Conservation (phyloP, 2,888 invertebrate genomes). For the Fragum whitleyi region DNA sequence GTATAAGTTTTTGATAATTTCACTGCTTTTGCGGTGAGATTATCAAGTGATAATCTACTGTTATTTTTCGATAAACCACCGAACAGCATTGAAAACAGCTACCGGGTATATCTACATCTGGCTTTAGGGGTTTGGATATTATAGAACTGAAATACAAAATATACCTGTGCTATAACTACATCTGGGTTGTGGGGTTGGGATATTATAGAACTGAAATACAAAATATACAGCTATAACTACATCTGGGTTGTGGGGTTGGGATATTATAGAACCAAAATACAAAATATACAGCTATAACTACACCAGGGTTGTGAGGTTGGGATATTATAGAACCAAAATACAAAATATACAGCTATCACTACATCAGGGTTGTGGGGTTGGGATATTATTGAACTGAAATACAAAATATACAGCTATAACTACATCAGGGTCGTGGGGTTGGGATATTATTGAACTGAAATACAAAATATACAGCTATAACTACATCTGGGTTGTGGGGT, state of each 20-base stretch:
- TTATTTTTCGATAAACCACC: too few relatives aligned
- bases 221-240: constrained; percentile 64
- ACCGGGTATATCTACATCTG: constrained; percentile 70
- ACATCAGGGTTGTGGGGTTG: constrained; percentile 69
- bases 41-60: too few relatives aligned
- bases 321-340: constrained; percentile 54
- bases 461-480: constrained; percentile 66
- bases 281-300: constrained; percentile 61
- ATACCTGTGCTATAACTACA: constrained; percentile 68
- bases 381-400: constrained; percentile 52
- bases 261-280: constrained; percentile 51
- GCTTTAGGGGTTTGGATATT: constrained; percentile 64
- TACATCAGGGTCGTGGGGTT: constrained; percentile 68
- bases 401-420: constrained; percentile 59
- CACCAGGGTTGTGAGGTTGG: constrained; percentile 68
- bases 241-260: constrained; percentile 68
- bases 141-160: constrained; percentile 62
- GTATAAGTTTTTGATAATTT: too few relatives aligned
- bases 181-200: constrained; percentile 69
- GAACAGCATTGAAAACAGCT: too few relatives aligned
- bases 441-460: constrained; percentile 53
- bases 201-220: constrained; percentile 47
- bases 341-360: constrained; percentile 58
- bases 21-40: too few relatives aligned
- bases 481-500: constrained; percentile 69